These are phyloP conservation scores for Sycophila sp. DNA, from an alignment of 1,140 invertebrate species.

Conservation along the genomic window DNA sequence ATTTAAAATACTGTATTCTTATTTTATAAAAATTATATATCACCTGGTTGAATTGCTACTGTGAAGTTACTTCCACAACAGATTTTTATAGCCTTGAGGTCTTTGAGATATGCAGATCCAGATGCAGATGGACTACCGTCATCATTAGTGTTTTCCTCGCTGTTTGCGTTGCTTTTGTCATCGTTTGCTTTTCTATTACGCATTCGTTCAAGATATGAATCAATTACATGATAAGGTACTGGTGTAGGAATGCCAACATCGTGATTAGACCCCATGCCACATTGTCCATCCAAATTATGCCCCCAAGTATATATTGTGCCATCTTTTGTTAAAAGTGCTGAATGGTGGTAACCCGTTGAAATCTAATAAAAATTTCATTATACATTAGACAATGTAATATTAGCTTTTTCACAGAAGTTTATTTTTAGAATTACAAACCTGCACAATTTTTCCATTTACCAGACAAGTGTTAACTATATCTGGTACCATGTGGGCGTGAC, in stretches of 20 bases:
- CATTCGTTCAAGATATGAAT: not conserved
- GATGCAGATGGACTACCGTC: no score
- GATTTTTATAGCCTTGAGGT: conserved; percentile 62
- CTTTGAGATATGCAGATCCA: not conserved
- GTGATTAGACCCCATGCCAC: conserved; percentile 72
- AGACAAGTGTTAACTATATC: conserved; percentile 70
- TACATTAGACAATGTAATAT: no score
- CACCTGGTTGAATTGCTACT: conserved; percentile 74
- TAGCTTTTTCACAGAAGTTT: not conserved
- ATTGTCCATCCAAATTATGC: conserved; percentile 76
- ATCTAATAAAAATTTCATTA: conserved; percentile 59
- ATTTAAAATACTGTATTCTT: no score
- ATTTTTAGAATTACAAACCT: conserved; percentile 59
- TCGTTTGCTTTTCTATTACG: not conserved
- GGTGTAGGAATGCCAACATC: conserved; percentile 62
- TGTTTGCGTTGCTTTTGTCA: conserved; percentile 6
- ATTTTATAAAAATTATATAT: no score
- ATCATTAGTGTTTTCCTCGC: not conserved
- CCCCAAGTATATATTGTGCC: conserved; percentile 78
- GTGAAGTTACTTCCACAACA: conserved; percentile 78
- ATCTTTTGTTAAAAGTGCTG: conserved; percentile 72
- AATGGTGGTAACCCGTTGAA: conserved; percentile 76
- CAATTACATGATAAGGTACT: conserved; percentile 40
- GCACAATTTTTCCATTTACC: conserved; percentile 69
- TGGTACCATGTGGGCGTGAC: conserved; percentile 68